Base-by-base conservation (phyloP, 2,888 invertebrate genomes). In the Sesamia inferens region DNA sequence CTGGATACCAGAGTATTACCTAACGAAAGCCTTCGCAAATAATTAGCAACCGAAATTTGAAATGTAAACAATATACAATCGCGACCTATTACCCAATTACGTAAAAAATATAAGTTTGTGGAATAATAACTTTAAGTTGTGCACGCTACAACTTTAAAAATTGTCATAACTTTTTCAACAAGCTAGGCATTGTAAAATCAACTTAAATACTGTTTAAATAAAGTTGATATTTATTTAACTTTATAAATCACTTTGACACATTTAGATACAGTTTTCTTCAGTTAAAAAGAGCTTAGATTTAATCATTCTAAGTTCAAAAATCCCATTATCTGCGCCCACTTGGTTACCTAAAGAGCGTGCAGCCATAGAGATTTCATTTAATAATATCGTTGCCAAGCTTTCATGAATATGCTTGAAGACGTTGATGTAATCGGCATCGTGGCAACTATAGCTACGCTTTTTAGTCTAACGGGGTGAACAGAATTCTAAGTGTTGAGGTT, bases 291-390 rank as follows among this genome's bases (percentile, higher is more conserved):
- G 0, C 13, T 44, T 13, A 48, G 22, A 42, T 58, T 51, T 63
- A n/a, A 24, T 57, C 58, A 48, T 42, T 5, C n/a, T 13, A 22
- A 39, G n/a, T 74, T 51, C 44, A 11, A 14, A 75, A 63, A 44
- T 16, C n/a, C 22, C 24, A 66, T 70, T 73, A 71, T 66, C 62
- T 51, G 51, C 62, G 66, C 65, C 16, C 70, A 55, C 54, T 81
- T 71, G 24, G n/a, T 22, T 66, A 19, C 74, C n/a, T 77, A 77
- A 66, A 68, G 31, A 80, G 44, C 80, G 77, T 77, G 57, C 14
- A 14, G 11, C 14, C 44, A 51, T 65, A 55, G 48, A 44, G 47
- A 77, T 80, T 71, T 11, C n/a, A 63, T 66, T 67, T 62, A 62
- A 71, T 81, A 68, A n/a, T 22, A 71, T 71, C 57, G 51, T 70